phyloP scores from a whole-genome alignment of 2,888 invertebrate genomes.

The Catocala sponsa region DNA sequence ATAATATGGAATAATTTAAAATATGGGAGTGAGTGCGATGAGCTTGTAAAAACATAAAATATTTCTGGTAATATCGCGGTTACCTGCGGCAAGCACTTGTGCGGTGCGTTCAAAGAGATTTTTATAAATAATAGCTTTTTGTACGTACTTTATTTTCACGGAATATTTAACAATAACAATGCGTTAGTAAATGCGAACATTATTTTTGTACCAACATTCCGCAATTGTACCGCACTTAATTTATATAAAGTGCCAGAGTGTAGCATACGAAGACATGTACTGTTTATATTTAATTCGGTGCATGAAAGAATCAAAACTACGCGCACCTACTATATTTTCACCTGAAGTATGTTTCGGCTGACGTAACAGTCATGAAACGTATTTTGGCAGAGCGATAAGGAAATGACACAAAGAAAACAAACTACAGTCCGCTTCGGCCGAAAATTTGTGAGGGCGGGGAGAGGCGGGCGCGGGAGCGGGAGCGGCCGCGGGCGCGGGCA shows the following conservation, averaged over 20 bases:
- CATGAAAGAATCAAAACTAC: constrained; percentile 69
- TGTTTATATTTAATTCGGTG: constrained; percentile 16
- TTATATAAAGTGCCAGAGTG: not conserved
- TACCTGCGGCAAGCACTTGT: constrained; percentile 75
- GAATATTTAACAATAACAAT: constrained; percentile 55
- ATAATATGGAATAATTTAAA: constrained; percentile 65
- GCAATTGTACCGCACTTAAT: constrained; percentile 29
- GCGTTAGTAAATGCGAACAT: constrained; percentile 37
- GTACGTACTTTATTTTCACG: constrained; percentile 51
- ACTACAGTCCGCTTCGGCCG: constrained; percentile 81
- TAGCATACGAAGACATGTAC: constrained; percentile 7
- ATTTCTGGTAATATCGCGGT: constrained; percentile 77
- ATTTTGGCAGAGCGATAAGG: constrained; percentile 88
- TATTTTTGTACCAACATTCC: constrained; percentile 40
- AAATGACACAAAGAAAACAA: constrained; percentile 88
- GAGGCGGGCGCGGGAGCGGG: constrained; percentile 51
- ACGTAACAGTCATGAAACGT: constrained; percentile 86
- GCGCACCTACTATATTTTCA: constrained; percentile 70
- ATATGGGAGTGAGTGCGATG: constrained; percentile 67
- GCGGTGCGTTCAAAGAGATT: constrained; percentile 69
- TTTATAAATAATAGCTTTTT: constrained; percentile 72
- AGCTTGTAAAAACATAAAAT: constrained; percentile 71
- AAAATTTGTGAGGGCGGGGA: constrained; percentile 78
- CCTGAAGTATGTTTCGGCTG: constrained; percentile 85
- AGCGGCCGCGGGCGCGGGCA: constrained; percentile 47